A percentile compares a stretch with the other conserved stretches of the same genome.
Conservation (phyloP, 2,797 vertebrate genomes). For the Dromococcyx pavoninus region DNA sequence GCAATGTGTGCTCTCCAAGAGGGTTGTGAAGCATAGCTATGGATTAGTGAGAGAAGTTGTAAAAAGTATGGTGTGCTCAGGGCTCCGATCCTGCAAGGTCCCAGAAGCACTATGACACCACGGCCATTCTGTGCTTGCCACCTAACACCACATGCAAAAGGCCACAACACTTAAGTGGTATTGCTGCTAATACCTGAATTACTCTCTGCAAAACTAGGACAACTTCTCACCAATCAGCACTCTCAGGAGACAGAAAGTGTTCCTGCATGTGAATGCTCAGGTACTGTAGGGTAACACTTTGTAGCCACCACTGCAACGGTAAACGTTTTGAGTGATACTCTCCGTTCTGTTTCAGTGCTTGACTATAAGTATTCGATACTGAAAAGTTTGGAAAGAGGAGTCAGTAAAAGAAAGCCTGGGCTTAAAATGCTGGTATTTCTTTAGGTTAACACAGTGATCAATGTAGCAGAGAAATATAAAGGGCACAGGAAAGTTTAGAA, state of each 20-base stretch:
- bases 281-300: rapidly evolving
- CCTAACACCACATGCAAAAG: not conserved
- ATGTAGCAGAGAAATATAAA: not conserved
- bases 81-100: not conserved
- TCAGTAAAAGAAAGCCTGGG: not conserved
- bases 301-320: not conserved
- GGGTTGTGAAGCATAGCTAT: not conserved
- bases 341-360: not conserved
- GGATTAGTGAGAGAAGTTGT: not conserved
- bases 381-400: not conserved
- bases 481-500: not conserved
- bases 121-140: not conserved
- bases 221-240: not conserved
- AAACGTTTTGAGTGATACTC: not conserved
- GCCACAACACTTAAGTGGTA: not conserved
- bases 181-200: not conserved
- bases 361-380: not conserved
- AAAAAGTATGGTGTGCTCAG: not conserved
- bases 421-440: not conserved
- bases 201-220: not conserved
- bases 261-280: not conserved
- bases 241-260: not conserved
- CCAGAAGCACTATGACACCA: not conserved
- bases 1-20: rapidly evolving
- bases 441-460: not conserved